Base-by-base conservation (phyloP, 1,140 invertebrate species). In the Dolichoris vasculosae region DNA sequence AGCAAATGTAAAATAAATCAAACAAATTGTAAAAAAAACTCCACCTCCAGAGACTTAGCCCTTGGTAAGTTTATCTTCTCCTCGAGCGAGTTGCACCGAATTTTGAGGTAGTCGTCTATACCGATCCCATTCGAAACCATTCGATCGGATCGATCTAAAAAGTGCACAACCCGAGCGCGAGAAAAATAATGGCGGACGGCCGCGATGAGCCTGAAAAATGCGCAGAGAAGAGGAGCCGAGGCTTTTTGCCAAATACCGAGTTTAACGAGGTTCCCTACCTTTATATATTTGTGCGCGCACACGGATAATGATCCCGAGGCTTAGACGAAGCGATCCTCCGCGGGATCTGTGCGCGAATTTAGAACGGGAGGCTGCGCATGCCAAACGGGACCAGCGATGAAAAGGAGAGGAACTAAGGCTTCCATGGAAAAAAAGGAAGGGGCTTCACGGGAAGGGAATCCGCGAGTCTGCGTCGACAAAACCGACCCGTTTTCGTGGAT, bases 181-280 rank as follows among this genome's bases (percentile, higher is more conserved):
- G n/a, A 35, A 67, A 23, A 67, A 81, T 81, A 81, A 81, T 67
- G 38, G 63, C 63, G 13, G 8, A 17, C 59, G 15, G n/a, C 6
- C 32, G 20, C 43, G 30, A 32, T 55, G 46, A 51, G 23, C 30
- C 32, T 71, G 63, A 71, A 71, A 82, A 71, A 82, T 82, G 26
- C 8, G 26, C 43, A n/a, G 20, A 13, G 1, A n/a, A 40, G 48
- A 67, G 7, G 23, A n/a, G 32, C 63, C 71, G n/a, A 46, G 82
- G 51, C 23, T 76, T 75, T 83, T 76, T 76, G 55, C 46, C 71
- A 76, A 83, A 46, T 43, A 83, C 11, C 38, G 82, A 75, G 20
- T 83, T 83, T 83, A 76, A 83, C 51, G 71, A 76, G 71, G 55
- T 83, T 64, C 71, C 15, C 48, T 15, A 26, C n/a, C 59, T 11